phyloP scores from a whole-genome alignment of 2,113 vertebrate species.

The Galbula dea region DNA sequence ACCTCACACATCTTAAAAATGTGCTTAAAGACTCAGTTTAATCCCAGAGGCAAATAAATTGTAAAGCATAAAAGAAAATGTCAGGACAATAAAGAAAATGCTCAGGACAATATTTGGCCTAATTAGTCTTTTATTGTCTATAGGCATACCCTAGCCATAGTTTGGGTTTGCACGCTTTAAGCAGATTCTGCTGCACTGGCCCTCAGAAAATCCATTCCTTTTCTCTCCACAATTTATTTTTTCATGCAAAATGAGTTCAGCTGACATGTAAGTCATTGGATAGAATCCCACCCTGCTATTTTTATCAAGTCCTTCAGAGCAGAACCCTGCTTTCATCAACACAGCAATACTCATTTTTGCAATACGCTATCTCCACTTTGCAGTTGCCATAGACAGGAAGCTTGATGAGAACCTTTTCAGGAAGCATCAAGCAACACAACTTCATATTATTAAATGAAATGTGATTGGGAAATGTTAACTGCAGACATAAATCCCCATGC shows the following conservation, averaged over 20 bases:
- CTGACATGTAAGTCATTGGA: neutral
- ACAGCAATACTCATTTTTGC: neutral
- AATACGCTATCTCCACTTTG: neutral
- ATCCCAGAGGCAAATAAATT: fast-evolving
- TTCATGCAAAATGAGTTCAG: neutral
- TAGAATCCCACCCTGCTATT: neutral
- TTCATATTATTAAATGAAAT: neutral
- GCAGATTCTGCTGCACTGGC: neutral
- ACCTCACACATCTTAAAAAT: neutral
- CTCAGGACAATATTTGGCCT: neutral
- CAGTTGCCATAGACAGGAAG: neutral
- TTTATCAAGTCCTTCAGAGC: neutral
- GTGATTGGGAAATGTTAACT: neutral
- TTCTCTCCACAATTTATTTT: neutral
- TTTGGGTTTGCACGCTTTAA: neutral
- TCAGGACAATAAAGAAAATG: neutral
- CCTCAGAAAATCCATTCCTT: neutral
- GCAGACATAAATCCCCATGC: neutral
- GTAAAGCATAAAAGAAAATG: neutral
- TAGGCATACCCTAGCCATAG: neutral
- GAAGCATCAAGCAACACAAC: neutral
- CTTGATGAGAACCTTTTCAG: neutral
- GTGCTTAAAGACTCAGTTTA: too few species aligned
- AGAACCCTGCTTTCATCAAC: neutral
- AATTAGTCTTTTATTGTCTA: neutral